These are phyloP conservation scores for Drosophila bocki DNA, from an alignment of 1,140 invertebrate genomes.

Conservation along the genomic window DNA sequence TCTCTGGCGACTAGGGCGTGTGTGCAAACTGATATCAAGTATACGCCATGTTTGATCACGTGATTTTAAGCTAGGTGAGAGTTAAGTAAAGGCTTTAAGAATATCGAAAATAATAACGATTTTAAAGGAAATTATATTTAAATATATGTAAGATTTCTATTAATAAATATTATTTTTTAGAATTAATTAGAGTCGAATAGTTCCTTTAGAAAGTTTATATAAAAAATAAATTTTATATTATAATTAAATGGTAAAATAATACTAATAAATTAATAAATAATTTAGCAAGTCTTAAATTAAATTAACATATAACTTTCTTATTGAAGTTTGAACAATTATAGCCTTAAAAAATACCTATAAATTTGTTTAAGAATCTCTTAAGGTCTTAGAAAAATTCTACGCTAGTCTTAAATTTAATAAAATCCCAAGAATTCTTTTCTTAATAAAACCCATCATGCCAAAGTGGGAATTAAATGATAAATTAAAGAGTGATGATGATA, in stretches of 20 bases:
- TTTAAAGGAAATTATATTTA: too few relatives aligned
- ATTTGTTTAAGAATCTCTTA: too few relatives aligned
- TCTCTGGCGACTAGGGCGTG: background rate
- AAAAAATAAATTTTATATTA: background rate
- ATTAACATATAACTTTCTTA: too few relatives aligned
- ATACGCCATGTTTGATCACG: constrained; percentile 13
- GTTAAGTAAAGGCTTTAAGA: background rate
- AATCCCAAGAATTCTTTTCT: background rate
- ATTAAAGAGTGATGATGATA: constrained; percentile 20
- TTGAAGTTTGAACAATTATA: too few relatives aligned
- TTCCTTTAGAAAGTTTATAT: too few relatives aligned
- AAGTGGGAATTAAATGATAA: constrained; percentile 6
- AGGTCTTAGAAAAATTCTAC: too few relatives aligned
- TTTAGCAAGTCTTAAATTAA: too few relatives aligned
- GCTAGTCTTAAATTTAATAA: too few relatives aligned
- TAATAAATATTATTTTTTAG: background rate
- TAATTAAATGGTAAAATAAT: background rate
- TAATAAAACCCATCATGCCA: background rate
- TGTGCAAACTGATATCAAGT: constrained; percentile 13
- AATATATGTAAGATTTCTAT: background rate
- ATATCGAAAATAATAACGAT: background rate
- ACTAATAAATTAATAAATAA: background rate
- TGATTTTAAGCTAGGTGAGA: background rate
- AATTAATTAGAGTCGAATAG: background rate
- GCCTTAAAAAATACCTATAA: too few relatives aligned